Evolutionary conservation across 2,797 vertebrate genomes (phyloP).

Genomic region (Jordanella pulchra): DNA sequence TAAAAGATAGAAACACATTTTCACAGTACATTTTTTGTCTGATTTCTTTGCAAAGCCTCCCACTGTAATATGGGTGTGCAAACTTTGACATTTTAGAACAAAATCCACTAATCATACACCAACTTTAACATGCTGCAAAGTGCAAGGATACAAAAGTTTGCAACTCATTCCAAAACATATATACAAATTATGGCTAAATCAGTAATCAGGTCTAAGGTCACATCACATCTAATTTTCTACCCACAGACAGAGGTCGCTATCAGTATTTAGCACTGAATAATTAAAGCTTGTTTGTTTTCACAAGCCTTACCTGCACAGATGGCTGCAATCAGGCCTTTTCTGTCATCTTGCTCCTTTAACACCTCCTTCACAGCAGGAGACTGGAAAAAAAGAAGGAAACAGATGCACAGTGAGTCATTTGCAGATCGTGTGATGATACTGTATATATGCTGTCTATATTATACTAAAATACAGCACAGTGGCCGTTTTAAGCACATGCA

Average conservation of each 20-base stretch:
- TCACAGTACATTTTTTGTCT: too few species aligned
- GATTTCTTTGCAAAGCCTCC: too few species aligned
- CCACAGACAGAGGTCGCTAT: not conserved
- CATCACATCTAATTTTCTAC: constrained; percentile 21
- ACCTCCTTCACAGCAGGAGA: constrained; percentile 90
- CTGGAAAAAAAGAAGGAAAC: constrained; percentile 71
- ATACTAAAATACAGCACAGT: constrained; percentile 1
- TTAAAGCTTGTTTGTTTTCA: constrained; percentile 36
- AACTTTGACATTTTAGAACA: not conserved
- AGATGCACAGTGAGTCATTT: constrained; percentile 54
- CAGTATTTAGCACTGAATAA: not conserved
- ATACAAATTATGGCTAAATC: not conserved
- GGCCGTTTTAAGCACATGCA: constrained; percentile 7
- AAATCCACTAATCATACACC: not conserved
- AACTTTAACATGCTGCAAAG: not conserved
- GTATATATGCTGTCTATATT: constrained; percentile 16
- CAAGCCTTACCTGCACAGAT: constrained; percentile 92
- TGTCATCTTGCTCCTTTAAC: constrained; percentile 90
- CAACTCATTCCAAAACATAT: not conserved
- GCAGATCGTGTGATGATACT: constrained; percentile 22
- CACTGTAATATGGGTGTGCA: too few species aligned
- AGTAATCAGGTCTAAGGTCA: constrained; percentile 6
- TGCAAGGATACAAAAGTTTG: not conserved
- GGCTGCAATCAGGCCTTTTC: constrained; percentile 94
- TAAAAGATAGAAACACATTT: too few species aligned